Percentiles rank a stretch among this genome's conserved stretches.
phyloP scores from a whole-genome alignment of 2,797 vertebrate species.

The Philypnodon macrostomus region DNA sequence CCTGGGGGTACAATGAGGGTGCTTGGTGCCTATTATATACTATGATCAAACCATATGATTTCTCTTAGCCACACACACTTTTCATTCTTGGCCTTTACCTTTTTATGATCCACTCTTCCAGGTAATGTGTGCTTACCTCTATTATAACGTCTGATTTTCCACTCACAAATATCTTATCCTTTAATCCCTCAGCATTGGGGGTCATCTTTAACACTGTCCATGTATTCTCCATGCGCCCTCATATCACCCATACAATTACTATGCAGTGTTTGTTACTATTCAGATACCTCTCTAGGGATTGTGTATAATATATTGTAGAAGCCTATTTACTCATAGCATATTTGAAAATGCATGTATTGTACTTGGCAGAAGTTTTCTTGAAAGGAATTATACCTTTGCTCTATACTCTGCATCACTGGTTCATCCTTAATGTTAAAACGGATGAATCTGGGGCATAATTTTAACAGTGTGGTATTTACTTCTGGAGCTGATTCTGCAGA shows the following conservation, averaged over 20 bases:
- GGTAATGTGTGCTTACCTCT: slow-evolving; percentile 41
- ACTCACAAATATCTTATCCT: slow-evolving; percentile 43
- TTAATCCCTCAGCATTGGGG: slow-evolving; percentile 24
- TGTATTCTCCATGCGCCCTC: neutral
- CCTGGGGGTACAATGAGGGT: too few relatives aligned
- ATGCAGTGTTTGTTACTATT: slow-evolving; percentile 37
- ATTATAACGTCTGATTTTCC: slow-evolving; percentile 33
- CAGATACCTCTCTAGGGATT: slow-evolving; percentile 32
- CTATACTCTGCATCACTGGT: too few relatives aligned
- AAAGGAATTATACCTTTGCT: too few relatives aligned
- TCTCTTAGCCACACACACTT: slow-evolving; percentile 12
- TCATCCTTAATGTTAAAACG: too few relatives aligned
- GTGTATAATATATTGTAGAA: too few relatives aligned
- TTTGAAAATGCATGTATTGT: too few relatives aligned
- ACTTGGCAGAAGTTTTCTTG: too few relatives aligned
- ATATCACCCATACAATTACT: slow-evolving; percentile 8
- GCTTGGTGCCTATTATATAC: too few relatives aligned
- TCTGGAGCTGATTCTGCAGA: slow-evolving; percentile 30
- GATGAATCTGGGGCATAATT: too few relatives aligned
- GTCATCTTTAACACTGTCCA: slow-evolving; percentile 4
- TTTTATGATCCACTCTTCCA: slow-evolving; percentile 47
- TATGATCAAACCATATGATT: too few relatives aligned
- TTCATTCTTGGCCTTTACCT: slow-evolving; percentile 15
- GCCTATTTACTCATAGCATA: too few relatives aligned
- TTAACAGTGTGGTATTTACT: slow-evolving; percentile 1